Percentiles rank a stretch among this genome's conserved stretches.
Conservation (phyloP, 2,797 vertebrate genomes). For the Sternarchorhynchus goeldii region DNA sequence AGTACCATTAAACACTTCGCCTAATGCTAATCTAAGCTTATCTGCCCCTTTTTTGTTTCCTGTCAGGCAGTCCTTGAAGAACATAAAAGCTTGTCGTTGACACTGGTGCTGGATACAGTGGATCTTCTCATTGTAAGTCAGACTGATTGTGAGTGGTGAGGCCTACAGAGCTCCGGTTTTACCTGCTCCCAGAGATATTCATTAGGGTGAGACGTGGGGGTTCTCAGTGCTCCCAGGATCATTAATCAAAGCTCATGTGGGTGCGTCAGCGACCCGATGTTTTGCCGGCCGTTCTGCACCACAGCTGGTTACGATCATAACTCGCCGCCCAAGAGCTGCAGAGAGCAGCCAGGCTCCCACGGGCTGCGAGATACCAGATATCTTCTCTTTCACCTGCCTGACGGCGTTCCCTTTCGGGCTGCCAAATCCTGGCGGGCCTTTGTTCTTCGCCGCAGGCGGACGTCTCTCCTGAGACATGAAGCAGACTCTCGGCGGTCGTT, state of each 20-base stretch:
- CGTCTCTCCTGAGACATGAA: not conserved
- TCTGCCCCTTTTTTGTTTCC: not conserved
- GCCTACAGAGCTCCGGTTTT: slow-evolving; percentile 47
- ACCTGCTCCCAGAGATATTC: slow-evolving; percentile 67
- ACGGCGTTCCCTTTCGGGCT: slow-evolving; percentile 30
- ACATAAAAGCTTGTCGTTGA: not conserved
- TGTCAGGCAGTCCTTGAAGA: slow-evolving; percentile 23
- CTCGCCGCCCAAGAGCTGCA: slow-evolving; percentile 25
- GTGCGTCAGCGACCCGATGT: slow-evolving; percentile 51
- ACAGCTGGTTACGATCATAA: slow-evolving; percentile 78
- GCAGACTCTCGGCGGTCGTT: not conserved
- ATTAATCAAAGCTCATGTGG: slow-evolving; percentile 70
- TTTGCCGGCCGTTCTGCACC: slow-evolving; percentile 42
- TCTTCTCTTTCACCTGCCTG: slow-evolving; percentile 51
- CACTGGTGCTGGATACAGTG: slow-evolving; percentile 9
- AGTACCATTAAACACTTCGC: not conserved
- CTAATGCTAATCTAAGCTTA: slow-evolving; percentile 9
- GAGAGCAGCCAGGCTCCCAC: slow-evolving; percentile 19
- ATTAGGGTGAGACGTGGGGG: slow-evolving; percentile 63
- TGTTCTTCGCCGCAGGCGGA: slow-evolving; percentile 14
- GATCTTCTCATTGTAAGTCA: slow-evolving; percentile 43
- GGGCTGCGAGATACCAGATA: slow-evolving; percentile 49
- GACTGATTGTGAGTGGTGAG: slow-evolving; percentile 39
- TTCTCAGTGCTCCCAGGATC: slow-evolving; percentile 48
- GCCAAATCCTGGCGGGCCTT: slow-evolving; percentile 34